phyloP scores from a whole-genome alignment of 2,888 invertebrate genomes.

The Lochmaea crataegi region DNA sequence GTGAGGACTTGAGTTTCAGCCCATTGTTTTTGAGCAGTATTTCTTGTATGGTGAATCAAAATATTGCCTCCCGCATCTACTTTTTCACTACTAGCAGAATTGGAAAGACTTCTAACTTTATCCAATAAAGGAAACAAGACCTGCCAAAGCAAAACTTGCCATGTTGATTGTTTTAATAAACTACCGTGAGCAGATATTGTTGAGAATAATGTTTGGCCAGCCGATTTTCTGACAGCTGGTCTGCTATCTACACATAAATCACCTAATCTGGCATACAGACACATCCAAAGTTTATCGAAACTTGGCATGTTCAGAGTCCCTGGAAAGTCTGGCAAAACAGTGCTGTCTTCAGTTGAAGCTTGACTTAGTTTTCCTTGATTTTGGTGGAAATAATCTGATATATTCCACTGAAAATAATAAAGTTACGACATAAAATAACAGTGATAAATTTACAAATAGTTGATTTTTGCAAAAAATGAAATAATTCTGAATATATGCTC shows the following conservation, averaged over 20 bases:
- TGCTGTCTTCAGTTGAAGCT: constrained; percentile 78
- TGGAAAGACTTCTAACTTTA: constrained; percentile 83
- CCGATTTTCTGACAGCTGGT: constrained; percentile 96
- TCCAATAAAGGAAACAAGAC: constrained; percentile 95
- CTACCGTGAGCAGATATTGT: constrained; percentile 96
- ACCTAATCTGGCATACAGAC: constrained; percentile 87
- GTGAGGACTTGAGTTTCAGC: constrained; percentile 94
- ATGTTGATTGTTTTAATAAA: constrained; percentile 86
- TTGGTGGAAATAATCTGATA: constrained; percentile 97
- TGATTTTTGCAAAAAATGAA: too few relatives aligned
- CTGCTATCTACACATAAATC: constrained; percentile 94
- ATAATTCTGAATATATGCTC: too few relatives aligned
- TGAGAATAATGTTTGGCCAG: constrained; percentile 97
- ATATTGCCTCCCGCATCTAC: constrained; percentile 93
- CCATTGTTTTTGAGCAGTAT: constrained; percentile 99
- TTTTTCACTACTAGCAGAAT: constrained; percentile 79
- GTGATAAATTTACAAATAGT: too few relatives aligned
- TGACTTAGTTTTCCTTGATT: constrained; percentile 87
- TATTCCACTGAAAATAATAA: constrained; percentile 87
- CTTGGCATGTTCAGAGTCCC: constrained; percentile 86
- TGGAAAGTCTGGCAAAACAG: constrained; percentile 86
- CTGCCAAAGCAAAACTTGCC: constrained; percentile 95
- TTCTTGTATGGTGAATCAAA: constrained; percentile 96
- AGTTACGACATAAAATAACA: background rate
- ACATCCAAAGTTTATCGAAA: constrained; percentile 96